Percentiles rank a stretch among this genome's conserved stretches.
Conservation (phyloP, 2,888 invertebrate genomes). For the Cyrtodaria siliqua region DNA sequence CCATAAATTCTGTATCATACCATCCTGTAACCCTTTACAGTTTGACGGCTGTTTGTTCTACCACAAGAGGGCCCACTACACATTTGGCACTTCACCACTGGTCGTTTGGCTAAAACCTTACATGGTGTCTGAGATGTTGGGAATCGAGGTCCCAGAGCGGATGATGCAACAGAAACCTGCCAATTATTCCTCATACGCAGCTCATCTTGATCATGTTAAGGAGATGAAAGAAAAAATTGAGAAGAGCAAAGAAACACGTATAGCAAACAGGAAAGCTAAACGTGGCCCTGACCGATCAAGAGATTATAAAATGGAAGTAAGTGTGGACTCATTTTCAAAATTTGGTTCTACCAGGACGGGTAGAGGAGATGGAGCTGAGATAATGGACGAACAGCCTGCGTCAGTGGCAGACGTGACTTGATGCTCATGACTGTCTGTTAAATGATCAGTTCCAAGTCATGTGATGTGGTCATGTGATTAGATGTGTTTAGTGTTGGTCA, state of each 20-base stretch:
- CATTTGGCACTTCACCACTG: slow-evolving; percentile 92
- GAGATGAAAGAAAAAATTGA: slow-evolving; percentile 39
- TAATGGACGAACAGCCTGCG: slow-evolving; percentile 17
- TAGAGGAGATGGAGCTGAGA: neutral
- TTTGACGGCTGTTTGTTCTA: slow-evolving; percentile 97
- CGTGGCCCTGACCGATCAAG: slow-evolving; percentile 37
- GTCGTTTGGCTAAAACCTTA: slow-evolving; percentile 96
- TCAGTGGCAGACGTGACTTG: slow-evolving; percentile 14
- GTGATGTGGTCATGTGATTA: no score
- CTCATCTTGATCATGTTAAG: slow-evolving; percentile 68
- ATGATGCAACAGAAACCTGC: slow-evolving; percentile 72
- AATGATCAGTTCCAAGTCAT: no score
- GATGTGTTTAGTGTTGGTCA: no score
- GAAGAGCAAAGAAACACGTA: slow-evolving; percentile 31
- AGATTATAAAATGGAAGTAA: slow-evolving; percentile 71
- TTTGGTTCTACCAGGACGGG: neutral
- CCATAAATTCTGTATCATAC: no score
- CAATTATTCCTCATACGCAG: slow-evolving; percentile 75
- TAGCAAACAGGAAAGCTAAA: slow-evolving; percentile 40
- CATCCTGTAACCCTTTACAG: slow-evolving; percentile 71
- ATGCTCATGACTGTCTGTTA: neutral
- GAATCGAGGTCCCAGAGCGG: slow-evolving; percentile 83
- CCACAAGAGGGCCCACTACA: slow-evolving; percentile 93
- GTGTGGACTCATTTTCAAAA: slow-evolving; percentile 45
- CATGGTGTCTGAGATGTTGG: slow-evolving; percentile 94